Base-by-base conservation (phyloP, 2,888 invertebrate genomes). In the Horisme vitalbata region DNA sequence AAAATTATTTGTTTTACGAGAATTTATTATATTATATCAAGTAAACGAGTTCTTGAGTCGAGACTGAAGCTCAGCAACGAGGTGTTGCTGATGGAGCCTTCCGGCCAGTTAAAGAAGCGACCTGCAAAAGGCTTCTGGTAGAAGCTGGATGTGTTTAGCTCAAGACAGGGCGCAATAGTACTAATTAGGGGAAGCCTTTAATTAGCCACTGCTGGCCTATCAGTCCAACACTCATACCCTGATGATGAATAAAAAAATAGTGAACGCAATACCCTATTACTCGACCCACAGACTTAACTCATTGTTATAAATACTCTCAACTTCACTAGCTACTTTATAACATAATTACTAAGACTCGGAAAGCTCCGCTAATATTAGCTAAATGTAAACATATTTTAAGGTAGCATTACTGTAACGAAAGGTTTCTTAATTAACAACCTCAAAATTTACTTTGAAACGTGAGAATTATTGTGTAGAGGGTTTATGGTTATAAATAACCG, bases 291-390 rank as follows among this genome's bases (percentile, higher is more conserved):
- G 2, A 45, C 37, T 27, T 52, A 55, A 54, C 55, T 53, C 55
- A 30, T 56, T 14, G 48, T 55, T 52, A 48, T 41, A 59, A n/a
- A n/a, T n/a, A 57, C 41, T 56, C 50, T 57, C 38, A 44, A 7
- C 30, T 20, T n/a, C 36, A 45, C 39, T 50, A 54, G 61, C 52
- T 55, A 61, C 52, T 57, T 57, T 59, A 52, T 61, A 58, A 57
- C 46, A 41, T 59, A 60, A 67, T 68, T 64, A 64, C 57, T 53
- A 58, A 61, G 55, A 59, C 43, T 47, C 45, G 37, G 41, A 48
- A 49, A 36, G 44, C 44, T 47, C 31, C 45, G 50, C 41, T 48
- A 15, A 28, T 52, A 57, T 59, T 39, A 11, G 30, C 14, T 45
- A 31, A 26, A 44, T 43, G 43, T 36, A 48, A 38, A 38, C 31